Evolutionary conservation across 1,140 invertebrate genomes (phyloP).

Genomic region (Bombus vancouverensis): DNA sequence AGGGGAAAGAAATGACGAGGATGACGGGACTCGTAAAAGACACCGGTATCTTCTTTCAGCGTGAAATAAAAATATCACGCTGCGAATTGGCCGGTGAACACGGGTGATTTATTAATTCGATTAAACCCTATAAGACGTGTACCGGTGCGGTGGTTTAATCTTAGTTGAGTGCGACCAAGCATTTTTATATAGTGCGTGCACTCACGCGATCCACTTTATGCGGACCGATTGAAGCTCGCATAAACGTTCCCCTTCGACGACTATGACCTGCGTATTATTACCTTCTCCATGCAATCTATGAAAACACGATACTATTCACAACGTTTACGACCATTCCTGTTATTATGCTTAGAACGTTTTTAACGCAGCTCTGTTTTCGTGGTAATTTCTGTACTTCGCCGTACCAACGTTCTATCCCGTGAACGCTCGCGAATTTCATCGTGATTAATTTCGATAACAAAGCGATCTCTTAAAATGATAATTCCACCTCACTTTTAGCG

Average conservation of each 20-base stretch:
- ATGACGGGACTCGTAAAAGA: constrained; percentile 22
- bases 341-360: constrained; percentile 32
- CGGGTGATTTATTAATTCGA: constrained; percentile 78
- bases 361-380: constrained; percentile 6
- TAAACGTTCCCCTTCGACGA: constrained; percentile 48
- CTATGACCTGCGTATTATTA: constrained; percentile 42
- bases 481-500: too few relatives aligned
- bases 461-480: not conserved
- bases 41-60: constrained; percentile 3
- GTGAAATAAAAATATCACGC: constrained; percentile 74
- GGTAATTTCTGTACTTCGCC: too few relatives aligned
- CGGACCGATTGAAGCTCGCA: constrained; percentile 62
- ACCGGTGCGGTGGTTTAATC: constrained; percentile 69
- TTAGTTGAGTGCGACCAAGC: constrained; percentile 67
- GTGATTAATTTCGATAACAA: not conserved
- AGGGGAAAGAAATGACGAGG: not conserved
- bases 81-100: constrained; percentile 64
- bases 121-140: constrained; percentile 74
- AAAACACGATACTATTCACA: constrained; percentile 30
- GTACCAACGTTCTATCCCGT: not conserved
- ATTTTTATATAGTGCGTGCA: constrained; percentile 75
- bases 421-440: not conserved
- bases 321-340: not conserved
- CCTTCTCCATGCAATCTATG: constrained; percentile 1
- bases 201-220: constrained; percentile 71